phyloP scores from a whole-genome alignment of 2,113 vertebrate genomes.

The Chloroceryle aenea region DNA sequence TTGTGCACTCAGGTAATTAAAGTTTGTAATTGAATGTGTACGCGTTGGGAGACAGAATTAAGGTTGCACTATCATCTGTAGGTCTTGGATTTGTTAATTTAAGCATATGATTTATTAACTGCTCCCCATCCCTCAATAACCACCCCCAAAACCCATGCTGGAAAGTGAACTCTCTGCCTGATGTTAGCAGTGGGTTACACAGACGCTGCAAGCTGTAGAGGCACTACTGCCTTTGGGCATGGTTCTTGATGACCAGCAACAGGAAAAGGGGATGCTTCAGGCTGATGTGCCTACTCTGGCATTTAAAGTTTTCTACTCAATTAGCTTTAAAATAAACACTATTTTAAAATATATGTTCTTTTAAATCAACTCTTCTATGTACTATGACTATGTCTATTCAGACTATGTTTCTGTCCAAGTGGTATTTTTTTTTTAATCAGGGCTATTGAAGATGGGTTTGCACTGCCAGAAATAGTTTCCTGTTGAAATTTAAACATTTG shows the following conservation, averaged over 20 bases:
- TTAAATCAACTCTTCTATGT: background rate
- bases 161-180: background rate
- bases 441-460: background rate
- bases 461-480: background rate
- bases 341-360: background rate
- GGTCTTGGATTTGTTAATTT: background rate
- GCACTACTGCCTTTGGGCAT: background rate
- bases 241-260: background rate
- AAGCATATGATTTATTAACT: background rate
- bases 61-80: background rate
- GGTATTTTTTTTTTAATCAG: background rate
- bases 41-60: background rate
- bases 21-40: background rate
- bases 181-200: background rate
- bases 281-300: background rate
- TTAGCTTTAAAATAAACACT: background rate
- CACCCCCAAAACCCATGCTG: fast-evolving
- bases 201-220: background rate
- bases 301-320: background rate
- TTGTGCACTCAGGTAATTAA: background rate
- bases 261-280: background rate
- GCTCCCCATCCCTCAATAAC: background rate
- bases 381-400: background rate
- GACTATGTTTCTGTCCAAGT: background rate
- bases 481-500: background rate